phyloP scores from a whole-genome alignment of 2,888 invertebrate genomes.

The Phania funesta region DNA sequence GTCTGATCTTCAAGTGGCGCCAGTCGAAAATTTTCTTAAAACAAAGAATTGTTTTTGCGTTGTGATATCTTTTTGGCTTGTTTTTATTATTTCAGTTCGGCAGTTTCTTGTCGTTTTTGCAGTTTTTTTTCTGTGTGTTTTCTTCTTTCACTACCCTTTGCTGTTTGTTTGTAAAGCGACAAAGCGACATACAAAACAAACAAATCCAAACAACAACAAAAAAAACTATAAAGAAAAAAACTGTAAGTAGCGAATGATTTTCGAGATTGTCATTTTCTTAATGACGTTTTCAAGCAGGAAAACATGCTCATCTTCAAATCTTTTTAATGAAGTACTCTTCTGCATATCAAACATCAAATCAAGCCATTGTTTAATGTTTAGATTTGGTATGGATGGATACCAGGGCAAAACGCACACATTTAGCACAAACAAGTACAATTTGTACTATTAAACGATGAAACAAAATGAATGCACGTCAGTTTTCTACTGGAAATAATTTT shows the following conservation, averaged over 20 bases:
- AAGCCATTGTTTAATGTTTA: constrained; percentile 62
- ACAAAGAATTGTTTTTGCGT: constrained; percentile 69
- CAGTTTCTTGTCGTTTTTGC: constrained; percentile 38
- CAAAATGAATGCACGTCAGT: constrained; percentile 17
- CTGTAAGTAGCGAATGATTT: constrained; percentile 65
- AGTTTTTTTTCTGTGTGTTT: background rate
- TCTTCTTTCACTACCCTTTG: constrained; percentile 34
- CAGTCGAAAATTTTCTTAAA: constrained; percentile 75
- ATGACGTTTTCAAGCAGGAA: constrained; percentile 67
- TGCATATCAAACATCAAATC: constrained; percentile 67
- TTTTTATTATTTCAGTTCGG: constrained; percentile 45
- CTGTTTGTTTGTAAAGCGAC: constrained; percentile 24
- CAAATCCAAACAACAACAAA: background rate
- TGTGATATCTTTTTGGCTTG: constrained; percentile 60
- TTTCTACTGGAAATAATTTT: background rate
- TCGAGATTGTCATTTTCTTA: constrained; percentile 68
- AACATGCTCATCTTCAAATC: constrained; percentile 67
- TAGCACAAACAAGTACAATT: constrained; percentile 27
- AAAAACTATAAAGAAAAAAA: background rate
- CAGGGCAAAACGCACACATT: constrained; percentile 12
- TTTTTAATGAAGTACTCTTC: constrained; percentile 68
- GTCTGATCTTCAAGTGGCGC: constrained; percentile 78
- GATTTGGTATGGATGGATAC: constrained; percentile 50
- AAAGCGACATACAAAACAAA: constrained; percentile 12
- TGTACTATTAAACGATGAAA: constrained; percentile 15